Evolutionary conservation across 2,113 vertebrate species (phyloP), one percentile per base, ranked within the genome.

Genomic region (Seriola rivoliana): DNA sequence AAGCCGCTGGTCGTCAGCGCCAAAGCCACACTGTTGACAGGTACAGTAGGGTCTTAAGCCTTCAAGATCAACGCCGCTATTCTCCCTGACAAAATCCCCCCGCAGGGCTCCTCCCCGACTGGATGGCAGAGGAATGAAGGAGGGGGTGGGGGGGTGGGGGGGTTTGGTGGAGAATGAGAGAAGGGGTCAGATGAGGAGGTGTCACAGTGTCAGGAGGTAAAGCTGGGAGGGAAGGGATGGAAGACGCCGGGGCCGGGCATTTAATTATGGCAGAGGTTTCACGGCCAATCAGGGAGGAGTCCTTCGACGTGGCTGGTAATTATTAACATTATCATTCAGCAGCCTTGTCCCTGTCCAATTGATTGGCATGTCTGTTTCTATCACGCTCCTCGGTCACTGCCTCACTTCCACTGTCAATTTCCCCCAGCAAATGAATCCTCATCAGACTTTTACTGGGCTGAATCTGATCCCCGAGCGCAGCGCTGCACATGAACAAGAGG

Each of bases 21-120:
- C 87, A 89, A 93, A 94, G 93, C 84, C 88, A 75, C 85, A 72
- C 88, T 92, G 93, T 89, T 93, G 94, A 94, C 93, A 95, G 93
- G 93, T 93, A 94, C 89, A 88, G 89, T 89, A 77, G 90, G 88
- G 92, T 92, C 91, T 95, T 94, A 94, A 95, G 92, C 81, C 91
- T 88, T 87, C 85, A 77, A 94, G 92, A 93, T 93, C 93, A 93
- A 87, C 93, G 55, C 83, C 21, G 89, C 92, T 92, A 89, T 93
- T 93, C 92, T 94, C 85, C 87, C 85, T 87, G 91, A 90, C 91
- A 93, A 93, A 95, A 92, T 89, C 90, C 91, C 81, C 91, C 88
- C 25, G 38, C 60, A n/a, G 85, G 88, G 87, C 85, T 85, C 81
- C 84, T 84, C 69, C 71, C 71, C 21, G 5, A 75, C 52, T 58